These are phyloP conservation scores for Vimba vimba DNA, from an alignment of 2,113 vertebrate genomes.

Conservation along the genomic window DNA sequence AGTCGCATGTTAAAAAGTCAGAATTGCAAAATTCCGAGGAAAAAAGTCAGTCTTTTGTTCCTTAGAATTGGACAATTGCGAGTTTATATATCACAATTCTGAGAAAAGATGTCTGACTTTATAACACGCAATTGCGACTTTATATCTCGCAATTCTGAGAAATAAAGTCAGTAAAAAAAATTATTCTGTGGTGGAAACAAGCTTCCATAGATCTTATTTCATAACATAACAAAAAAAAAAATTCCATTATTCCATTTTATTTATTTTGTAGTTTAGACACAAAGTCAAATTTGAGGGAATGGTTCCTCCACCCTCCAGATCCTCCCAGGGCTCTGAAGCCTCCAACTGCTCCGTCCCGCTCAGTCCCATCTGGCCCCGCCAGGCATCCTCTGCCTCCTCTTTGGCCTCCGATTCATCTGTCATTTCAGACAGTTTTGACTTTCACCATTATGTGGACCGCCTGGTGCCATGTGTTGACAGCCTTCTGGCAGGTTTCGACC, in stretches of 20 bases:
- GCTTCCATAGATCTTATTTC: no score
- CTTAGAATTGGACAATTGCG: no score
- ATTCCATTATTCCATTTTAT: not conserved
- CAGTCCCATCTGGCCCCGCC: constrained; percentile 29
- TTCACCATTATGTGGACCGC: constrained; percentile 68
- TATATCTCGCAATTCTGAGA: no score
- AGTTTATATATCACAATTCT: no score
- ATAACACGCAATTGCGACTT: no score
- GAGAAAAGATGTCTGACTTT: no score
- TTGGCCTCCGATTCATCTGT: constrained; percentile 65
- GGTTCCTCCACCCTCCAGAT: constrained; percentile 71
- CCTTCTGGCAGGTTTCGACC: constrained; percentile 74
- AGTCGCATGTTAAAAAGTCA: no score
- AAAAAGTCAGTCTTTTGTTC: no score
- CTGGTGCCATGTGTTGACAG: constrained; percentile 67
- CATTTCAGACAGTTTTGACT: constrained; percentile 55
- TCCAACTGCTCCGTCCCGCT: constrained; percentile 53
- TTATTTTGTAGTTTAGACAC: constrained; percentile 77
- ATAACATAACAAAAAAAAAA: no score
- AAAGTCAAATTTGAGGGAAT: constrained; percentile 82
- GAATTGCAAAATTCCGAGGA: no score
- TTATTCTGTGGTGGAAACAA: no score
- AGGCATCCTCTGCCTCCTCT: constrained; percentile 66
- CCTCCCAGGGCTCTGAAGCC: constrained; percentile 68
- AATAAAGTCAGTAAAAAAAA: no score